phyloP scores from a whole-genome alignment of 2,888 invertebrate species.

The Phalangium opilio region DNA sequence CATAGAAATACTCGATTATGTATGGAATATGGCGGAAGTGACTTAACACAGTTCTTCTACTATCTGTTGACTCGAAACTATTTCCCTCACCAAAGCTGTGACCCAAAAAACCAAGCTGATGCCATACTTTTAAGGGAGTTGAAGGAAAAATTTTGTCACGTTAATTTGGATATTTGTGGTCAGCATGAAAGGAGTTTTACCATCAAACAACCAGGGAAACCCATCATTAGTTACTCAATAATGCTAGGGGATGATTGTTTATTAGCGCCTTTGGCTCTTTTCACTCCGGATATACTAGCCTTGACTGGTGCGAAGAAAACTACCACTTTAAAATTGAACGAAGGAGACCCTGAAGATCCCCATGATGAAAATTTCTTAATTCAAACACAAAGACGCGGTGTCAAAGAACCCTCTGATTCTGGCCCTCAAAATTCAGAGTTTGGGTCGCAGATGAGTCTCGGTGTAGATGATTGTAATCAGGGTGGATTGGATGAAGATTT shows the following conservation, averaged over 20 bases:
- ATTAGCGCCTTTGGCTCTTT: slow-evolving; percentile 72
- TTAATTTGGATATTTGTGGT: slow-evolving; percentile 76
- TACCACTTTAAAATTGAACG: slow-evolving; percentile 41
- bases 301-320: slow-evolving; percentile 54
- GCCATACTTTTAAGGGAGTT: slow-evolving; percentile 59
- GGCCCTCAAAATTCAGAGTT: too few species aligned
- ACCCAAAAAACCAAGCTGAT: slow-evolving; percentile 55
- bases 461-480: slow-evolving; percentile 25
- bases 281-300: slow-evolving; percentile 68
- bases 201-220: slow-evolving; percentile 27
- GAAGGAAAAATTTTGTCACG: slow-evolving; percentile 79
- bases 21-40: slow-evolving; percentile 76
- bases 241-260: slow-evolving; percentile 82
- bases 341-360: slow-evolving; percentile 78
- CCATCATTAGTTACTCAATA: slow-evolving; percentile 25
- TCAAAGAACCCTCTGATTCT: slow-evolving; percentile 41
- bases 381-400: slow-evolving; percentile 48
- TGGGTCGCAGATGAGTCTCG: slow-evolving; percentile 26
- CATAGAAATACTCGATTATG: slow-evolving; percentile 52
- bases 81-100: slow-evolving; percentile 60
- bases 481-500: slow-evolving; percentile 24
- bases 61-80: slow-evolving; percentile 78
- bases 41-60: slow-evolving; percentile 74
- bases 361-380: slow-evolving; percentile 81
- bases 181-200: slow-evolving; percentile 42